Percentiles rank a stretch among this genome's conserved stretches.
phyloP scores from a whole-genome alignment of 2,888 invertebrate genomes.

The Nematopogon swammerdamellus region DNA sequence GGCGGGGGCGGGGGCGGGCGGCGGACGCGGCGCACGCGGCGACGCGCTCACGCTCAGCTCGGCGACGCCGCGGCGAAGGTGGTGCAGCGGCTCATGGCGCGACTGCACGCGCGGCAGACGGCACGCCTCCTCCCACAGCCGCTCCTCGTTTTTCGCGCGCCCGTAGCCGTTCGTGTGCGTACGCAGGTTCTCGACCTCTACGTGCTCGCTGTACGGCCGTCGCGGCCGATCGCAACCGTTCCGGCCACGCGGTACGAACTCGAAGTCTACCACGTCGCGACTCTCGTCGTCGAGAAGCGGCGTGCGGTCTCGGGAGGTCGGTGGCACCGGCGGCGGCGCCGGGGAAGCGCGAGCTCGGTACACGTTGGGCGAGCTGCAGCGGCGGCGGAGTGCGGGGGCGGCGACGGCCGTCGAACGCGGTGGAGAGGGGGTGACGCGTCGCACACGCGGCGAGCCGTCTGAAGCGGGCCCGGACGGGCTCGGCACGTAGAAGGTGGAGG shows the following conservation, averaged over 20 bases:
- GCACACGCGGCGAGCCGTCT: slow-evolving; percentile 36
- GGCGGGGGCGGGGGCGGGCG: slow-evolving; percentile 30
- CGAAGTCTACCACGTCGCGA: slow-evolving; percentile 38
- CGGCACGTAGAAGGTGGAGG: slow-evolving; percentile 70
- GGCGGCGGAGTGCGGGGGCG: slow-evolving; percentile 21
- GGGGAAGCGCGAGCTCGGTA: slow-evolving; percentile 32
- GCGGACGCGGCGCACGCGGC: slow-evolving; percentile 36
- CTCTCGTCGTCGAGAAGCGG: slow-evolving; percentile 41
- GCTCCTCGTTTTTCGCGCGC: slow-evolving; percentile 24
- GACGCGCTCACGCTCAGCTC: slow-evolving; percentile 43
- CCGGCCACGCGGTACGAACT: slow-evolving; percentile 31
- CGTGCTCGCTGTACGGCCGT: slow-evolving; percentile 47
- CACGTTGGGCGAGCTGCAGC: slow-evolving; percentile 48
- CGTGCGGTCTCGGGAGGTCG: slow-evolving; percentile 26
- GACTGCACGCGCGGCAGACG: slow-evolving; percentile 39
- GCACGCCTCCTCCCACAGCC: slow-evolving; percentile 46
- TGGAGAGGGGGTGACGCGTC: slow-evolving; percentile 26
- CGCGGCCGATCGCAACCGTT: slow-evolving; percentile 32
- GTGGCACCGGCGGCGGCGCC: slow-evolving; percentile 22
- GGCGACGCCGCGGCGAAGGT: slow-evolving; percentile 36
- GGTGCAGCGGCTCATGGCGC: slow-evolving; percentile 37
- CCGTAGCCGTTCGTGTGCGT: slow-evolving; percentile 39
- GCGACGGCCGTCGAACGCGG: slow-evolving; percentile 30
- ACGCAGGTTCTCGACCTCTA: slow-evolving; percentile 31
- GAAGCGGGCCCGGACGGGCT: slow-evolving; percentile 49